Base-by-base conservation (phyloP, 2,888 invertebrate species). In the Allygus modestus region DNA sequence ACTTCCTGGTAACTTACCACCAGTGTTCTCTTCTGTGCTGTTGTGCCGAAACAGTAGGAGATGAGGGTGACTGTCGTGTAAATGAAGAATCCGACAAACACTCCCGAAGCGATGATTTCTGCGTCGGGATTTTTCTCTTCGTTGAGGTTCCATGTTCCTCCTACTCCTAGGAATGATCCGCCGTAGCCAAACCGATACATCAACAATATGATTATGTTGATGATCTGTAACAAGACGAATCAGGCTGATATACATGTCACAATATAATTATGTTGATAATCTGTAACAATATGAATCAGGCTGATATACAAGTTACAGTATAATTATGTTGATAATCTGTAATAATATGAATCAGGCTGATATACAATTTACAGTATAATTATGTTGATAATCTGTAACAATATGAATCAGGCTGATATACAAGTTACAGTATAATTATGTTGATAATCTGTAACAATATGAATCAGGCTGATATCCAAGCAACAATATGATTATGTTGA, bases 81-180 rank as follows among this genome's bases (percentile, higher is more conserved):
- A 84, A 97, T 95, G 88, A 97, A 94, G 90, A 94, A 97, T 20
- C 97, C 97, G 7, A 97, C 96, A 87, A 97, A 95, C 1, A 97
- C 95, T 11, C 97, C 97, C 0, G 96, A 96, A 0, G 97, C 97
- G 0, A 97, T 94, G 86, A 97, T 97, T 92, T 97, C 97, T 23
- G 95, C 95, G 88, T 97, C 97, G 0, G 96, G 94, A 89, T 94
- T 96, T 91, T 97, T 97, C 89, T 96, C 96, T 90, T 97, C 97
- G 88, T 97, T 96, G 81, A 97, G 92, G 91, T 97, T 97, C 97
- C 97, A 97, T 23, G 96, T 96, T 84, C 97, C 97, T 71, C 97
- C 97, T 82, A 97, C 95, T 46, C 97, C 97, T 86, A 97, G 92
- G 90, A 97, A 97, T 89, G 94, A 94, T 1, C 97, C 97, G 87